phyloP scores from a whole-genome alignment of 2,888 invertebrate genomes.

The Brenthis daphne region DNA sequence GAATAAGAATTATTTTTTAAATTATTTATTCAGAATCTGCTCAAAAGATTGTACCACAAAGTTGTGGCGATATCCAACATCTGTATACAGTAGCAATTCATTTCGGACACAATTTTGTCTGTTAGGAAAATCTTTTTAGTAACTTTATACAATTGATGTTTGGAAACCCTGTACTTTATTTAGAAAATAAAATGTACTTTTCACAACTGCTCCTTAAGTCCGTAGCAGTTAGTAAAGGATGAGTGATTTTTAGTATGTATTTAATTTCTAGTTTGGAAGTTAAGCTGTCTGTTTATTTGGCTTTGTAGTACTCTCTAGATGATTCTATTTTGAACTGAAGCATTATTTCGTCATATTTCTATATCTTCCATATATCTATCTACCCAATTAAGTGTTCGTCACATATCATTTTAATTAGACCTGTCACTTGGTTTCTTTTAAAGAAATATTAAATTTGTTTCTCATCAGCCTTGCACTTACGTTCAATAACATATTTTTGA shows the following conservation, averaged over 20 bases:
- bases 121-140: conserved; percentile 24
- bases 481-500: conserved; percentile 66
- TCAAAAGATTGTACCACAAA: conserved; percentile 9
- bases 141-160: conserved; percentile 28
- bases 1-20: too few species aligned
- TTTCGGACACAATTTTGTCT: conserved; percentile 19
- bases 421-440: conserved; percentile 41
- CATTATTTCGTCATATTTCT: neutral
- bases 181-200: conserved; percentile 7
- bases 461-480: conserved; percentile 39
- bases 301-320: neutral
- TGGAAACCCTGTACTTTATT: conserved; percentile 20
- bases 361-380: conserved; percentile 31
- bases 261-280: conserved; percentile 1
- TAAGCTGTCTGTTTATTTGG: neutral
- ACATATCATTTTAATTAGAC: conserved; percentile 72
- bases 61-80: conserved; percentile 31
- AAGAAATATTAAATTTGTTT: conserved; percentile 12
- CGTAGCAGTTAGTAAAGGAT: conserved; percentile 18
- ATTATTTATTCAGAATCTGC: too few species aligned
- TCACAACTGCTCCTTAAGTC: neutral
- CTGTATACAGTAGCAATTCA: conserved; percentile 23
- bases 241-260: conserved; percentile 1
- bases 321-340: conserved; percentile 6
- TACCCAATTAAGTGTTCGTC: conserved; percentile 51